phyloP scores from a whole-genome alignment of 1,140 invertebrate species.

The Saxidomus purpurata region DNA sequence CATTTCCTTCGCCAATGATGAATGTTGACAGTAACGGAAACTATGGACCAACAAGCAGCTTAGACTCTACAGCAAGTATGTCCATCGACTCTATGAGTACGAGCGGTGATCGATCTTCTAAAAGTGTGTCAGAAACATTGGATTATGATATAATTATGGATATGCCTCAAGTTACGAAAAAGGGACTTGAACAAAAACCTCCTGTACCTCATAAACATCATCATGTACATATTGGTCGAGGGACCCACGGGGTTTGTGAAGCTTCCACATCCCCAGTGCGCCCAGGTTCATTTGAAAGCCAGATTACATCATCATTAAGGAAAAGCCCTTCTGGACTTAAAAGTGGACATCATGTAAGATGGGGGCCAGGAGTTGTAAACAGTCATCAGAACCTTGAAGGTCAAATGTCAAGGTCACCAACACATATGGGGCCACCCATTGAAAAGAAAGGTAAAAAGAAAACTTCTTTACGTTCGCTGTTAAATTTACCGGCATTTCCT shows the following conservation, averaged over 20 bases:
- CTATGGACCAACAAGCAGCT: constrained; percentile 15
- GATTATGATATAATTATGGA: constrained; percentile 59
- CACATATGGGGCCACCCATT: neutral
- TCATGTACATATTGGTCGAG: constrained; percentile 54
- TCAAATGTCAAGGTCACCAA: neutral
- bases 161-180: neutral
- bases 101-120: constrained; percentile 55
- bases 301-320: constrained; percentile 59
- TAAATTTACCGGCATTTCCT: constrained; percentile 57
- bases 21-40: constrained; percentile 6
- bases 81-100: constrained; percentile 62
- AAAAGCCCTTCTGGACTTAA: constrained; percentile 56
- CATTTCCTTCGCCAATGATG: constrained; percentile 35
- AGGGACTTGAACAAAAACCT: constrained; percentile 39
- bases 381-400: neutral
- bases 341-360: constrained; percentile 59
- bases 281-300: constrained; percentile 56
- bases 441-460: constrained; percentile 59
- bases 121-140: constrained; percentile 39
- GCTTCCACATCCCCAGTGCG: neutral
- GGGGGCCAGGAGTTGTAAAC: constrained; percentile 54
- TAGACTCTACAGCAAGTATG: constrained; percentile 50
- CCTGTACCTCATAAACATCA: constrained; percentile 56
- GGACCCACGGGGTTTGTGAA: constrained; percentile 59
- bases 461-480: constrained; percentile 40